phyloP scores from a whole-genome alignment of 1,140 invertebrate species.

The Stenopsyche tienmushanensis region DNA sequence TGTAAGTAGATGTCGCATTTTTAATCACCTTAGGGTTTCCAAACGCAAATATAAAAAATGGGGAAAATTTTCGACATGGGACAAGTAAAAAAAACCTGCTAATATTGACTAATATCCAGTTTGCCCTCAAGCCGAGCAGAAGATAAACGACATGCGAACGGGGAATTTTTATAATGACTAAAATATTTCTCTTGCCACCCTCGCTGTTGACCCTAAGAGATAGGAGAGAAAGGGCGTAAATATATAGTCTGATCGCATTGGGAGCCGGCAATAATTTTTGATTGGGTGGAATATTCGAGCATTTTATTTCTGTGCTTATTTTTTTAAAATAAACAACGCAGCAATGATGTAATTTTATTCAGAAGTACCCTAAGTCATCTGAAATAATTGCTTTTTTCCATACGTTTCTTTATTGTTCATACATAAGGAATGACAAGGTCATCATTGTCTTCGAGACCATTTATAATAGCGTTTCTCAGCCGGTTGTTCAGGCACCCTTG shows the following conservation, averaged over 20 bases:
- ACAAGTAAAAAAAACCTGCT: conserved; percentile 11
- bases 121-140: conserved; percentile 25
- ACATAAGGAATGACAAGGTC: too few species aligned
- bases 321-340: too few species aligned
- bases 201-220: conserved; percentile 1
- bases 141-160: conserved; percentile 40
- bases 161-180: conserved; percentile 40
- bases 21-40: conserved; percentile 1
- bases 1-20: too few species aligned
- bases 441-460: too few species aligned
- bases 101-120: conserved; percentile 28
- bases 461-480: too few species aligned
- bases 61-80: background rate
- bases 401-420: too few species aligned
- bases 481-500: too few species aligned
- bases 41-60: background rate
- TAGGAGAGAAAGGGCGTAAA: conserved; percentile 8
- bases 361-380: too few species aligned
- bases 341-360: too few species aligned
- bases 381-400: too few species aligned
- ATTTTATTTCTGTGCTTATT: too few species aligned
- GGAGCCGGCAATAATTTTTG: background rate
- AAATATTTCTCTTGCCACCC: conserved; percentile 33
- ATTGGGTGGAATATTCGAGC: too few species aligned
- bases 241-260: background rate